Base-by-base conservation (phyloP, 2,888 invertebrate species). In the Drosophila subsilvestris region DNA sequence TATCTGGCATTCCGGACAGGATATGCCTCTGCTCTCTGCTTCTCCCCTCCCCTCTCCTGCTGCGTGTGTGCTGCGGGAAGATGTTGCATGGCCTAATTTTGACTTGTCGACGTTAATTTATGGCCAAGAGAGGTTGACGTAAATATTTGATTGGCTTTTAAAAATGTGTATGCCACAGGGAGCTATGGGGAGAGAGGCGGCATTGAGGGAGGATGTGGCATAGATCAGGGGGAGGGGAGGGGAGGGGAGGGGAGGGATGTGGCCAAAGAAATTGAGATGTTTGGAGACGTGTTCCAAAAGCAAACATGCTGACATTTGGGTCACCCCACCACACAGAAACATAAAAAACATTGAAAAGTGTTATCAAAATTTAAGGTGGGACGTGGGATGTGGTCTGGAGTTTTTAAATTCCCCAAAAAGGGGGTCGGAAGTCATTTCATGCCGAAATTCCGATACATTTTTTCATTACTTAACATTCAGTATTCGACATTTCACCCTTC, bases 61-160 rank as follows among this genome's bases (percentile, higher is more conserved):
- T 1, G 37, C 14, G 32, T 12, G 32, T 5, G 32, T 42, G 50
- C 25, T 55, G 44, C 45, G 61, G 50, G 48, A 61, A 50, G 29
- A 27, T 43, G 49, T 48, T 61, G 70, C 62, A 68, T 76, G 83
- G 55, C 74, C 86, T 65, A 82, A 86, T 80, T 82, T 53, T 18
- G 54, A 68, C 63, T 63, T 86, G 83, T 80, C 86, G 75, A 75
- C 86, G 63, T 57, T 65, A 82, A 82, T 86, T 82, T 82, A 82
- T 83, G 65, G 74, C 83, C 74, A 59, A 70, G 47, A 72, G 76
- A 79, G 63, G 67, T 75, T 69, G 81, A 67, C 75, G 68, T 63
- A 79, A 77, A 79, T 79, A 85, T 82, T 82, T 85, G 77, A 82
- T 85, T 82, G 76, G 75, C 78, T 71, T 75, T 82, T 37, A 37